These are phyloP conservation scores for Shinisaurus crocodilurus DNA, from an alignment of 2,113 vertebrate species.

Conservation along the genomic window DNA sequence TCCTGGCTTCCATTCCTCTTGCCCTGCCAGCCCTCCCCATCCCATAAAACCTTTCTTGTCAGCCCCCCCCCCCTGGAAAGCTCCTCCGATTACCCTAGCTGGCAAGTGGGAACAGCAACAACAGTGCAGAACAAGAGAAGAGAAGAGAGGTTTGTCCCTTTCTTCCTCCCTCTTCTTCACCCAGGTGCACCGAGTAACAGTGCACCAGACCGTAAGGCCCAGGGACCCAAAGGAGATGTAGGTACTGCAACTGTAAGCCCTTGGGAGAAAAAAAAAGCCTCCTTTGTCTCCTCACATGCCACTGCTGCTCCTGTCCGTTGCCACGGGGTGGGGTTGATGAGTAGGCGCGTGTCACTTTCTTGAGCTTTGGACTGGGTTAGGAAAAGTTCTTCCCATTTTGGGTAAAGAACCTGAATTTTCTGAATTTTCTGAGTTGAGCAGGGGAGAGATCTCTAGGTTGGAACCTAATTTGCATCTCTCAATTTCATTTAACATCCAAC, in stretches of 20 bases:
- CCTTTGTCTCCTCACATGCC: background rate
- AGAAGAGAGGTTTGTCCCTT: too few species aligned
- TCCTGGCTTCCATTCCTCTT: background rate
- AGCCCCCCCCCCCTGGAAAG: background rate
- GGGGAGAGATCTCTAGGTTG: background rate
- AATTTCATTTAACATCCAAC: background rate
- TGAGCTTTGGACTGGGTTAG: background rate
- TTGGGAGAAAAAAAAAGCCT: background rate
- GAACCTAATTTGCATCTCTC: background rate
- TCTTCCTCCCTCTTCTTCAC: background rate
- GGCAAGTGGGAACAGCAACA: background rate
- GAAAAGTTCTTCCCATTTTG: background rate
- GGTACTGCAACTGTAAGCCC: background rate
- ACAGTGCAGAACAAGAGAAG: background rate
- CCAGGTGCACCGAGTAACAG: background rate
- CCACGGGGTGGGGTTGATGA: background rate
- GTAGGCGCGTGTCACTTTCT: background rate
- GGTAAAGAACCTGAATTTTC: background rate
- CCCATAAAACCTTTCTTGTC: background rate
- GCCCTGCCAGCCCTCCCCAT: background rate
- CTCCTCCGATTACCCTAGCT: background rate
- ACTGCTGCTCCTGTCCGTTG: background rate
- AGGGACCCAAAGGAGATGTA: background rate
- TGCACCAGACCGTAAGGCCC: background rate
- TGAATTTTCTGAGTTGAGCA: background rate